phyloP scores from a whole-genome alignment of 2,888 invertebrate genomes.

The Orchesellides sinensis region DNA sequence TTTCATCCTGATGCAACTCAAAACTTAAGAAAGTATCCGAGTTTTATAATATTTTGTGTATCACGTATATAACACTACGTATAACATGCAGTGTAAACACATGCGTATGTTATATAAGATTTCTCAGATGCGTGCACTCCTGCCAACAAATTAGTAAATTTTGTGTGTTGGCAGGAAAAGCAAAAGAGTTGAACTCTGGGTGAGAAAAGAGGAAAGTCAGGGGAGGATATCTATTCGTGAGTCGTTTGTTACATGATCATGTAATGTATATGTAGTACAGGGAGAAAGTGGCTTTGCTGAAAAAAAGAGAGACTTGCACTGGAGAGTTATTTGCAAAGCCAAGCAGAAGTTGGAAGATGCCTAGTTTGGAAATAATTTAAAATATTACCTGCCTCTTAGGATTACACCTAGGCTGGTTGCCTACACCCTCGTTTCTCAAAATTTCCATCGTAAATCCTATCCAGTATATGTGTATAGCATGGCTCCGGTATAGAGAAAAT shows the following conservation, averaged over 20 bases:
- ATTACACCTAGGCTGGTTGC: neutral
- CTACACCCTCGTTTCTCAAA: neutral
- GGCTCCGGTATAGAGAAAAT: too few species aligned
- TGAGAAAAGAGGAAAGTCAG: neutral
- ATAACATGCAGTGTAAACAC: too few species aligned
- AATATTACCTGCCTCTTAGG: constrained; percentile 36
- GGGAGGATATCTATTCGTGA: neutral
- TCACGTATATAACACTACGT: too few species aligned
- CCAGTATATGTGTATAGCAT: too few species aligned
- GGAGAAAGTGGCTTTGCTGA: neutral
- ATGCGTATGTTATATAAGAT: too few species aligned
- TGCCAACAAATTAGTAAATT: constrained; percentile 20
- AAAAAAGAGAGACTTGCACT: too few species aligned
- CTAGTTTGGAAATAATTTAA: constrained; percentile 37
- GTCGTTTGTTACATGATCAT: neutral
- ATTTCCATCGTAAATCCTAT: neutral
- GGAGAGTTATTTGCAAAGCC: constrained; percentile 16
- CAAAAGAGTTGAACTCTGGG: neutral
- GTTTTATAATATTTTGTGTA: too few species aligned
- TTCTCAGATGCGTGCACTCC: neutral
- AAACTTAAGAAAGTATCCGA: too few species aligned
- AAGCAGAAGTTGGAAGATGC: constrained; percentile 15
- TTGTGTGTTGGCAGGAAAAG: neutral
- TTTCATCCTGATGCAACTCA: too few species aligned
- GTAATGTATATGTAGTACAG: neutral